Conservation (phyloP, 2,888 invertebrate species). For the Agrochola macilenta region DNA sequence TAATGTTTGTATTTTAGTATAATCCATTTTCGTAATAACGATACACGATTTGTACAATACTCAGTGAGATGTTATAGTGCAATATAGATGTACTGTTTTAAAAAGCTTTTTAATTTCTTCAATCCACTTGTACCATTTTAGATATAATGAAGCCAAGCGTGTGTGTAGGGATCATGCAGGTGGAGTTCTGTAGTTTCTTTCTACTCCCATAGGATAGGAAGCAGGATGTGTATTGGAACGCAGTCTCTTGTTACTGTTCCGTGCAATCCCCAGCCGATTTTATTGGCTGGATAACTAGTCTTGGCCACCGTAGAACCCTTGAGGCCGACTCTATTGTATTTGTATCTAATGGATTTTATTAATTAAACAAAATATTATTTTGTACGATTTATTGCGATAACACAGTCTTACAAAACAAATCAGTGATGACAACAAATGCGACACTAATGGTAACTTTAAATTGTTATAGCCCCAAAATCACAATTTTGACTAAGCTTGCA, state of each 20-base stretch:
- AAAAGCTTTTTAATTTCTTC: conserved; percentile 70
- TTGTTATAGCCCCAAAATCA: conserved; percentile 82
- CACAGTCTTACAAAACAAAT: conserved; percentile 88
- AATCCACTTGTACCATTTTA: neutral
- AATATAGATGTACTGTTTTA: conserved; percentile 90
- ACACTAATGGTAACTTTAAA: conserved; percentile 87
- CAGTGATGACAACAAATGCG: conserved; percentile 85
- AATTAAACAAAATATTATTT: conserved; percentile 66
- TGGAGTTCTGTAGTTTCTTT: neutral
- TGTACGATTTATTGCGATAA: conserved; percentile 89
- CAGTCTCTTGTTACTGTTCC: neutral
- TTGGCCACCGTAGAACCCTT: neutral
- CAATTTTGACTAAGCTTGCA: conserved; percentile 82
- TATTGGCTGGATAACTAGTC: neutral
- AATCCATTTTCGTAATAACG: conserved; percentile 74
- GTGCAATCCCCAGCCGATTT: neutral
- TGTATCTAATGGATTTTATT: neutral
- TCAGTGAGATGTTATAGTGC: conserved; percentile 90
- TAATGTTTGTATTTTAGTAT: conserved; percentile 74
- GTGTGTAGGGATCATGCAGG: neutral
- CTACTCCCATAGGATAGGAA: neutral
- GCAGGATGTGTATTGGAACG: neutral
- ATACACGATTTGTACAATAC: conserved; percentile 87
- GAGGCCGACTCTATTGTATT: neutral
- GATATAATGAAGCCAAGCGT: no score